Evolutionary conservation across 2,888 invertebrate genomes (phyloP).

Genomic region (Calephelis perditalis): DNA sequence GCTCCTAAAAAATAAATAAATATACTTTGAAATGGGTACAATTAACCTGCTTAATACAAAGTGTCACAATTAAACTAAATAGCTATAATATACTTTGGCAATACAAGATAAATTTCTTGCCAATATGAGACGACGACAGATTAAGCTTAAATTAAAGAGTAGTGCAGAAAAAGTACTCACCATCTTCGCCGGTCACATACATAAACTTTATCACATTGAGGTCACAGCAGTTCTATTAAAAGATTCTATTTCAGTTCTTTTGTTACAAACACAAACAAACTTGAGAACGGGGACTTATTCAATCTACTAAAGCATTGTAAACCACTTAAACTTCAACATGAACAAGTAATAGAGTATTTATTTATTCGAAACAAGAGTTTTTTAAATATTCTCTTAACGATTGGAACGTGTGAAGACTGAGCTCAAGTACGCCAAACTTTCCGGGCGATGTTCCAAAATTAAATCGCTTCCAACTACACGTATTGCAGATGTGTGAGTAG

Average conservation of each 20-base stretch:
- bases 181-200: constrained; percentile 43
- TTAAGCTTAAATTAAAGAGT: constrained; percentile 39
- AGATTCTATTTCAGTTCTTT: constrained; percentile 66
- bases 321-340: constrained; percentile 13
- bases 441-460: constrained; percentile 71
- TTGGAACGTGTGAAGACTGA: constrained; percentile 50
- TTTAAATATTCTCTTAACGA: constrained; percentile 46
- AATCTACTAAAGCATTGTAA: constrained; percentile 4
- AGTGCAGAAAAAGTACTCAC: constrained; percentile 51
- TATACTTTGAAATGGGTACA: constrained; percentile 17
- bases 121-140: constrained; percentile 52
- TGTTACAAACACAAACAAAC: constrained; percentile 54
- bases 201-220: constrained; percentile 52
- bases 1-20: constrained; percentile 47
- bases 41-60: constrained; percentile 15
- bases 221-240: constrained; percentile 63
- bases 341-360: constrained; percentile 8
- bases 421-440: constrained; percentile 49
- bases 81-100: constrained; percentile 46
- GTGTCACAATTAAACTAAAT: constrained; percentile 12
- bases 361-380: constrained; percentile 37
- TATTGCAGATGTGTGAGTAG: constrained; percentile 44
- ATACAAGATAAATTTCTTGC: constrained; percentile 44
- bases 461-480: constrained; percentile 55
- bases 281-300: constrained; percentile 14